Percentiles rank a stretch among this genome's conserved stretches.
These are phyloP conservation scores for Athalia rosae DNA, from an alignment of 2,888 invertebrate species.

Conservation along the genomic window DNA sequence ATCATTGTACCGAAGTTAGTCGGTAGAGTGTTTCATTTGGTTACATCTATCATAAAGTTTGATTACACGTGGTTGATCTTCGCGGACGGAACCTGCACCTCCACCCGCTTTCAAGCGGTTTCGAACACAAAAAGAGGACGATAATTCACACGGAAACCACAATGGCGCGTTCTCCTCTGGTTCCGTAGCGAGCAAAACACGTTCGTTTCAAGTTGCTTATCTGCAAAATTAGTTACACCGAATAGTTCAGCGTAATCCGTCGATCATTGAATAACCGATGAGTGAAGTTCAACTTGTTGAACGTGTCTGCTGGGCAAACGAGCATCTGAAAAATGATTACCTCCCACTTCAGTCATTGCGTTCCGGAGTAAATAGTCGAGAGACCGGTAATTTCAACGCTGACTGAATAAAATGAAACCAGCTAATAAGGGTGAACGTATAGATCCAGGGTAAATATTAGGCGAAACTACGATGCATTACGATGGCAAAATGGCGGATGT, in stretches of 20 bases:
- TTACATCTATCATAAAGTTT: constrained; percentile 37
- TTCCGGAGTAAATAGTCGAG: too few relatives aligned
- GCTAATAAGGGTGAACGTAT: too few relatives aligned
- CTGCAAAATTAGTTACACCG: neutral
- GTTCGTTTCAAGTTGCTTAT: neutral
- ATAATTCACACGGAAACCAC: constrained; percentile 29
- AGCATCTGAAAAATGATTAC: neutral
- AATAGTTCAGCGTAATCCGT: constrained; percentile 12
- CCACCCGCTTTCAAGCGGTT: constrained; percentile 35
- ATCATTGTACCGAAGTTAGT: constrained; percentile 31
- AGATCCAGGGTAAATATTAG: too few relatives aligned
- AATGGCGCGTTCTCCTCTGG: constrained; percentile 36
- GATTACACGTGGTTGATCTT: constrained; percentile 35
- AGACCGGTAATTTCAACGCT: too few relatives aligned
- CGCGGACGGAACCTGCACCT: constrained; percentile 35
- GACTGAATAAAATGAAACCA: too few relatives aligned
- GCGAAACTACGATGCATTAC: too few relatives aligned
- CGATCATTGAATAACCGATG: neutral
- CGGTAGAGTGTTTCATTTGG: constrained; percentile 32
- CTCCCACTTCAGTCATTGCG: neutral
- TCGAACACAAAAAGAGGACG: constrained; percentile 3
- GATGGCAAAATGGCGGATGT: too few relatives aligned
- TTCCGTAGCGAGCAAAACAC: constrained; percentile 20
- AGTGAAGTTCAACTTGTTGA: constrained; percentile 8
- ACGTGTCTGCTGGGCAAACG: neutral